Base-by-base conservation (phyloP, 1,140 invertebrate genomes). In the Sycobia sp. region DNA sequence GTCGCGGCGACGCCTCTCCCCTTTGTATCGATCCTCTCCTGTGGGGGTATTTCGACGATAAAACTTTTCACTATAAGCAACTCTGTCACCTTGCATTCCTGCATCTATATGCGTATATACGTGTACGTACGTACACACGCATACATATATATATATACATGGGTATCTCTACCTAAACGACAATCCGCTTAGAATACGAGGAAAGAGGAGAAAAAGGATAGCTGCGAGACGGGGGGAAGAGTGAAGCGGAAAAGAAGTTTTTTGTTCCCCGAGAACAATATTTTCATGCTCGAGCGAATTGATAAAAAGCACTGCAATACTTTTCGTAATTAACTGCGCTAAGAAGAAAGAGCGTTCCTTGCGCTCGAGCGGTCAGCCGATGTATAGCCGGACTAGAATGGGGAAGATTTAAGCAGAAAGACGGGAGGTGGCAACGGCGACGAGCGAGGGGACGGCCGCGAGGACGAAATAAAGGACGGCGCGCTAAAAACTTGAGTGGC, bases 251-350 rank as follows among this genome's bases (percentile, higher is more conserved):
- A n/a, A n/a, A n/a, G n/a, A n/a, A n/a, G n/a, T n/a, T n/a, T n/a
- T n/a, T n/a, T n/a, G n/a, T n/a, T 57, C 22, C 43, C 43, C 62
- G 25, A 20, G 57, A 68, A 72, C 66, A 73, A 76, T 76, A 75
- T 76, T 73, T 73, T 74, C 57, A 69, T 72, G 65, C 58, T 71
- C 54, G 65, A 67, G 71, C 71, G 62, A 74, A 63, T 57, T 67
- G 71, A 75, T 77, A 77, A 78, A 78, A 77, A 75, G 67, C 69
- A 66, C 62, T 25, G 62, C 64, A 74, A 76, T 76, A 72, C 72
- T 72, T 71, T 62, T 49, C 59, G 73, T 74, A 78, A 80, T 76
- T 77, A 78, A 74, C 62, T 72, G 71, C 47, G 58, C 51, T 44
- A 63, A 66, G 59, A 69, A 67, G 47, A 39, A 66, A 66, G 60